A percentile compares a stretch with the other conserved stretches of the same genome.
phyloP scores from a whole-genome alignment of 2,113 vertebrate species.

The Ploceus nigricollis region DNA sequence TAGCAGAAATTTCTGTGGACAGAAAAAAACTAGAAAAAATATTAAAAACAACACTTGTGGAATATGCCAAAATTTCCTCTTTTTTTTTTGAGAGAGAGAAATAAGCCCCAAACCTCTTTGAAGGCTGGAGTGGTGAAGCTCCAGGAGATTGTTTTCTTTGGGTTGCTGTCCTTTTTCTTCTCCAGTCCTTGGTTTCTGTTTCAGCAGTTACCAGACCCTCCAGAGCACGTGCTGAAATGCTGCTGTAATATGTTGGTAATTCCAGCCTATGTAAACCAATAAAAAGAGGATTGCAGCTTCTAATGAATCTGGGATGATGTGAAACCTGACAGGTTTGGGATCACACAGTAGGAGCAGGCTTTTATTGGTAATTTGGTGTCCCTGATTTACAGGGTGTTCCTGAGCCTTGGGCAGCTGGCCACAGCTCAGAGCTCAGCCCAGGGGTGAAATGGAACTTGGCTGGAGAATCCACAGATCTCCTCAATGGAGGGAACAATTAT shows the following conservation, averaged over 20 bases:
- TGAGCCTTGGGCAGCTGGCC: slow-evolving; percentile 56
- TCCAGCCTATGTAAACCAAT: slow-evolving; percentile 70
- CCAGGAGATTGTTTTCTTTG: slow-evolving; percentile 48
- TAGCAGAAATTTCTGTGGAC: neutral
- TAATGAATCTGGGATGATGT: slow-evolving; percentile 65
- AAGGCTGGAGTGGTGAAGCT: neutral
- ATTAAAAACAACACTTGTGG: neutral
- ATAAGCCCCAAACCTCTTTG: neutral
- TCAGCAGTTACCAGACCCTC: slow-evolving; percentile 37
- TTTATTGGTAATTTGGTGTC: slow-evolving; percentile 69
- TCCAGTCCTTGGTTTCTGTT: slow-evolving; percentile 19
- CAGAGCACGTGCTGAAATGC: slow-evolving; percentile 51
- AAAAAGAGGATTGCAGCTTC: slow-evolving; percentile 65
- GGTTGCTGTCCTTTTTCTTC: slow-evolving; percentile 7
- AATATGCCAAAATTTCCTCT: neutral
- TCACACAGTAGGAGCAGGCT: slow-evolving; percentile 66
- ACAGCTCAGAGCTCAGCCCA: slow-evolving; percentile 57
- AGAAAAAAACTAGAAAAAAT: neutral
- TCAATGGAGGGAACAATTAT: neutral
- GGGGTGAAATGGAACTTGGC: slow-evolving; percentile 22
- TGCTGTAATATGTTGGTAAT: slow-evolving; percentile 57
- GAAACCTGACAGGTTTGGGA: slow-evolving; percentile 67
- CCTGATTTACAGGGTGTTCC: slow-evolving; percentile 71
- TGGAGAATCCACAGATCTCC: slow-evolving; percentile 36
- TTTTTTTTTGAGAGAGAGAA: neutral